Percentiles rank a stretch among this genome's conserved stretches.
phyloP scores from a whole-genome alignment of 2,888 invertebrate genomes.

The Callosobruchus maculatus region DNA sequence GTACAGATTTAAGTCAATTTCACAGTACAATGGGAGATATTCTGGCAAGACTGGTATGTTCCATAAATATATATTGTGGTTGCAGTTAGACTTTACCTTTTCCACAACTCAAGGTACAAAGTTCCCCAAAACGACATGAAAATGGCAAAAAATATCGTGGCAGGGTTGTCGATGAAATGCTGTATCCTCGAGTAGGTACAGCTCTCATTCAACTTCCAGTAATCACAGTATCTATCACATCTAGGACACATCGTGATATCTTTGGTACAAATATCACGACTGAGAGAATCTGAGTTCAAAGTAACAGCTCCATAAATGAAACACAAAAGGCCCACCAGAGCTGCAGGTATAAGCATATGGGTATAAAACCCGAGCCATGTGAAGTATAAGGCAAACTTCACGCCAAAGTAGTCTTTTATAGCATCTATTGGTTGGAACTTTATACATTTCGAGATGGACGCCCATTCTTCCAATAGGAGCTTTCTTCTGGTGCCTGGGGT shows the following conservation, averaged over 20 bases:
- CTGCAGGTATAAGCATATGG: constrained; percentile 73
- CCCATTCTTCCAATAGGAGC: constrained; percentile 68
- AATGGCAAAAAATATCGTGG: constrained; percentile 73
- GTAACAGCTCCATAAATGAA: constrained; percentile 59
- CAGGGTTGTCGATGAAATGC: constrained; percentile 79
- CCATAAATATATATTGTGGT: neutral
- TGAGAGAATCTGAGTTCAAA: constrained; percentile 47
- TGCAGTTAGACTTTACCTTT: constrained; percentile 49
- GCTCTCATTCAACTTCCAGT: constrained; percentile 67
- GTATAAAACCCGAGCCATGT: constrained; percentile 86
- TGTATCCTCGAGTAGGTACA: constrained; percentile 70
- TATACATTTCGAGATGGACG: constrained; percentile 62
- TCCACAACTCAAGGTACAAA: constrained; percentile 80
- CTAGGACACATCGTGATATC: constrained; percentile 76
- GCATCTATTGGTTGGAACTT: constrained; percentile 74
- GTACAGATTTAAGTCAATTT: too few species aligned
- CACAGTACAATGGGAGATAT: too few species aligned
- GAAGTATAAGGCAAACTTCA: constrained; percentile 76
- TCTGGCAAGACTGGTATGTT: too few species aligned
- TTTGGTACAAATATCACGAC: constrained; percentile 59
- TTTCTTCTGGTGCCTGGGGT: constrained; percentile 51
- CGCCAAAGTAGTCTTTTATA: constrained; percentile 74
- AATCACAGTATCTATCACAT: constrained; percentile 73
- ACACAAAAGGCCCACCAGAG: constrained; percentile 64
- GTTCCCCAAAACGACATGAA: constrained; percentile 83